Evolutionary conservation across 1,140 invertebrate genomes (phyloP).

Genomic region (Anthonomus grandis): DNA sequence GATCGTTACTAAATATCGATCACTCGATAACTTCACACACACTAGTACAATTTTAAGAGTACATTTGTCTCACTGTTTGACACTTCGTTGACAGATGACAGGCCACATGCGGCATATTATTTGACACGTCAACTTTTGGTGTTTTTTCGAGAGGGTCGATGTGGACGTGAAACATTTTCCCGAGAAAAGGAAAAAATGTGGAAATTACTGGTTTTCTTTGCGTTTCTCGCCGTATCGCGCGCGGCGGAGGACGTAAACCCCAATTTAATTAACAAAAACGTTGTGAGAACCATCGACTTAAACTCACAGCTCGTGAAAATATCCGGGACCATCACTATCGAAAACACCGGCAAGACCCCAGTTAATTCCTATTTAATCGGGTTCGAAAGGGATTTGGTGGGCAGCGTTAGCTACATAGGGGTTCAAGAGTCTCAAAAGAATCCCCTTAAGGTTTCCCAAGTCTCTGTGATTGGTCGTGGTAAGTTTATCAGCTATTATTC

Average conservation of each 20-base stretch:
- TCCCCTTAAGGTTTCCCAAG: conserved; percentile 58
- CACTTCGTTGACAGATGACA: too few species aligned
- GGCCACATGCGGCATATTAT: conserved; percentile 12
- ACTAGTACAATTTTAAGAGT: too few species aligned
- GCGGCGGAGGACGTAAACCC: conserved; percentile 29
- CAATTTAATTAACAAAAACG: conserved; percentile 69
- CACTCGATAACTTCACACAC: too few species aligned
- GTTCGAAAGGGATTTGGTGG: conserved; percentile 61
- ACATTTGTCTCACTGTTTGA: too few species aligned
- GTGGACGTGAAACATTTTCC: not conserved
- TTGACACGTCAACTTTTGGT: conserved; percentile 7
- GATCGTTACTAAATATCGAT: too few species aligned
- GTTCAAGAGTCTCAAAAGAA: conserved; percentile 64
- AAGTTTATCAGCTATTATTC: not conserved
- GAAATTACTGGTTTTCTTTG: conserved; percentile 22
- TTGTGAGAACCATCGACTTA: conserved; percentile 82
- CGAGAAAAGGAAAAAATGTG: conserved; percentile 27
- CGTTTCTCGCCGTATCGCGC: conserved; percentile 9
- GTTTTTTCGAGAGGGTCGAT: conserved; percentile 12
- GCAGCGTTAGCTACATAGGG: conserved; percentile 70
- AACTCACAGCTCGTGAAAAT: conserved; percentile 86
- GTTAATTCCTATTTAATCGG: conserved; percentile 69
- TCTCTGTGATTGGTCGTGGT: conserved; percentile 50
- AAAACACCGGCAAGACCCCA: conserved; percentile 72
- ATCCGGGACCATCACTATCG: conserved; percentile 70